Evolutionary conservation across 2,888 invertebrate genomes (phyloP).

Genomic region (Galeruca laticollis): DNA sequence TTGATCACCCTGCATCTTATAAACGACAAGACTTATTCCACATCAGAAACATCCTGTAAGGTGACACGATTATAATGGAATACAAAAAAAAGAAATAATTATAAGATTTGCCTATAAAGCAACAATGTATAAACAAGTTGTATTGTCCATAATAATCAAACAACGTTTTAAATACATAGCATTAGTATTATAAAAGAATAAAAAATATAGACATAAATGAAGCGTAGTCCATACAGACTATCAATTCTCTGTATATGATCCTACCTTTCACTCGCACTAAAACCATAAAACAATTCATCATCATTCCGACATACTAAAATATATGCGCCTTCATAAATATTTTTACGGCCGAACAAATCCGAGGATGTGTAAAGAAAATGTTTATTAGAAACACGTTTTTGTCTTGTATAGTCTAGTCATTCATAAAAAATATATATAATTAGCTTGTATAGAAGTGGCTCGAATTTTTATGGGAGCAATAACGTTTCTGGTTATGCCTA

Average conservation of each 20-base stretch:
- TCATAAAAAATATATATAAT: constrained; percentile 35
- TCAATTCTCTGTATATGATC: neutral
- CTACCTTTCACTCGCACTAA: neutral
- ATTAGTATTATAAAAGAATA: neutral
- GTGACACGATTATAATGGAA: no score
- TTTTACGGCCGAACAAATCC: constrained; percentile 31
- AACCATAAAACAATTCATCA: constrained; percentile 28
- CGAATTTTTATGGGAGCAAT: constrained; percentile 23
- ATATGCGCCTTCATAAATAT: constrained; percentile 31
- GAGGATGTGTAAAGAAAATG: constrained; percentile 35
- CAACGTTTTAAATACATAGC: no score
- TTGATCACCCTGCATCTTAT: no score
- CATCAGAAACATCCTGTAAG: no score
- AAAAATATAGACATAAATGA: neutral
- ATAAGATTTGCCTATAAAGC: no score
- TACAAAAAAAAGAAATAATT: no score
- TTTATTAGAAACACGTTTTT: constrained; percentile 40
- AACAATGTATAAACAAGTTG: no score
- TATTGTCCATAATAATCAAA: no score
- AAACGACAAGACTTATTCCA: no score
- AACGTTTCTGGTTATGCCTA: constrained; percentile 20
- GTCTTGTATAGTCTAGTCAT: constrained; percentile 24
- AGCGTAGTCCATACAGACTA: neutral
- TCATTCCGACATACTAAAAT: constrained; percentile 30
- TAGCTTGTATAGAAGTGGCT: constrained; percentile 12